phyloP scores from a whole-genome alignment of 2,888 invertebrate species.

The Chymomyza amoena region DNA sequence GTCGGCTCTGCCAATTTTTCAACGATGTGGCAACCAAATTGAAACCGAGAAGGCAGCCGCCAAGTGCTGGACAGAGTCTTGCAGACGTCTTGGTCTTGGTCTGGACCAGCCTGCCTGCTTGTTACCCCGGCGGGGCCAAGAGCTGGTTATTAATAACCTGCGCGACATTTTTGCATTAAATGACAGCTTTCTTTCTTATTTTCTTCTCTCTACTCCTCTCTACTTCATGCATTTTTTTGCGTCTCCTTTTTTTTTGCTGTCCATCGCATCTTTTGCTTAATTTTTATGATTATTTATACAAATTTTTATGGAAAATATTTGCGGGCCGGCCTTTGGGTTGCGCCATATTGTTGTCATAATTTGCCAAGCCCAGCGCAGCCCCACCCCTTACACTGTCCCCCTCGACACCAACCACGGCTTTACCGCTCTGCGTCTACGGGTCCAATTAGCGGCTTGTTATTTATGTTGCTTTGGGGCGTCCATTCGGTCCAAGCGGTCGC shows the following conservation, averaged over 20 bases:
- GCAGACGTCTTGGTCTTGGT: neutral
- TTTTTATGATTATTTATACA: constrained; percentile 63
- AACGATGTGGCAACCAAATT: constrained; percentile 33
- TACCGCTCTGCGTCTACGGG: neutral
- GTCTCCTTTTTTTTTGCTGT: neutral
- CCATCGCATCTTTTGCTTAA: constrained; percentile 38
- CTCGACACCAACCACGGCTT: neutral
- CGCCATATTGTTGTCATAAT: constrained; percentile 36
- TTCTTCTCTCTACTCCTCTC: too few relatives aligned
- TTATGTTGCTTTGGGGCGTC: constrained; percentile 3
- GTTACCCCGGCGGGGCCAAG: neutral
- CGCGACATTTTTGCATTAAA: constrained; percentile 46
- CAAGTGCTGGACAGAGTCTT: neutral
- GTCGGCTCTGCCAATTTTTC: constrained; percentile 40
- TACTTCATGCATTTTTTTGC: neutral
- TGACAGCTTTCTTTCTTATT: constrained; percentile 31
- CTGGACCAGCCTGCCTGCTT: neutral
- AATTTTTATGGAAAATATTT: constrained; percentile 14
- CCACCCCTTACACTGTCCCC: neutral
- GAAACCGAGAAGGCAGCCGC: constrained; percentile 35
- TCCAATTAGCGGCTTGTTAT: constrained; percentile 10
- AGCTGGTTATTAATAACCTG: constrained; percentile 38
- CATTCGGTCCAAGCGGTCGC: neutral
- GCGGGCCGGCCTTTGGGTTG: neutral
- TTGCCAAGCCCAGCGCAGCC: neutral